These are phyloP conservation scores for Salarias fasciatus DNA, from an alignment of 2,797 vertebrate species.

Conservation along the genomic window DNA sequence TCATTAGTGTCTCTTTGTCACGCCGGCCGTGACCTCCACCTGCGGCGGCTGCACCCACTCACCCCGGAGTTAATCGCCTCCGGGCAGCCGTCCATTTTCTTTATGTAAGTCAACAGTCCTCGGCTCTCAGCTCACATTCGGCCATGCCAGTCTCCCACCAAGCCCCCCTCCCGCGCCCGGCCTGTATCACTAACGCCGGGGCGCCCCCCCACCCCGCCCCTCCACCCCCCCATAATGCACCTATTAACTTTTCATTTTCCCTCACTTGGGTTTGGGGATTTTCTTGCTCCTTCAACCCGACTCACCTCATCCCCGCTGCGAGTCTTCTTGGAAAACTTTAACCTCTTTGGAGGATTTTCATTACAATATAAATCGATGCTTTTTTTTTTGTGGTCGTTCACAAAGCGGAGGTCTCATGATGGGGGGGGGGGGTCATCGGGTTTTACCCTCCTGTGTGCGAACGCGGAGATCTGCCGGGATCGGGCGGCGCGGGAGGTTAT, in stretches of 20 bases:
- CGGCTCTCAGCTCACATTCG: constrained; percentile 33
- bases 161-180: constrained; percentile 44
- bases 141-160: too few relatives aligned
- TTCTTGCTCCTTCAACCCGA: constrained; percentile 57
- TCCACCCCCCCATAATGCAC: constrained; percentile 22
- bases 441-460: constrained; percentile 34
- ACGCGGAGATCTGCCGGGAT: constrained; percentile 14
- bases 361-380: constrained; percentile 63
- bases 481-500: constrained; percentile 3
- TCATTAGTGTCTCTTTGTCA: not conserved
- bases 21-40: not conserved
- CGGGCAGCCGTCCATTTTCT: constrained; percentile 15
- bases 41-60: constrained; percentile 21
- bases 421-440: constrained; percentile 42
- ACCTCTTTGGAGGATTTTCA: constrained; percentile 64
- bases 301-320: constrained; percentile 63
- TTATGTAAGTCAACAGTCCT: constrained; percentile 49
- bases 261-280: constrained; percentile 57
- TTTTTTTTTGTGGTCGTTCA: constrained; percentile 19
- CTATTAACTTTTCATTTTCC: constrained; percentile 74
- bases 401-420: constrained; percentile 52
- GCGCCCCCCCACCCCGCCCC: constrained; percentile 2
- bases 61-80: constrained; percentile 26
- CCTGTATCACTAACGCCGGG: constrained; percentile 55
- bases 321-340: constrained; percentile 65